These are phyloP conservation scores for Drosophila nigromelanica DNA, from an alignment of 1,140 invertebrate species.

Conservation along the genomic window DNA sequence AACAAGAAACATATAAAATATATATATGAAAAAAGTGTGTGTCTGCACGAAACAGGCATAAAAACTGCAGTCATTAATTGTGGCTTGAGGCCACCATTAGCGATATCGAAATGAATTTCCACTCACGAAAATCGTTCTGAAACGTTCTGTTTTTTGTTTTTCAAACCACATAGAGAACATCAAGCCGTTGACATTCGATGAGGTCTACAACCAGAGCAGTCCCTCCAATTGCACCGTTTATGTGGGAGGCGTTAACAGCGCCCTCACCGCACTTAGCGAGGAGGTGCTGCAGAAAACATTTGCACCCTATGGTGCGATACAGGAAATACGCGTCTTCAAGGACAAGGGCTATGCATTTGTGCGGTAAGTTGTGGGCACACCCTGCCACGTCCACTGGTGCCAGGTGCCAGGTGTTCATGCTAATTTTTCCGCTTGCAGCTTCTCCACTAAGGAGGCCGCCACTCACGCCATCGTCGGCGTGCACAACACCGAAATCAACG, in stretches of 20 bases:
- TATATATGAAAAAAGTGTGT: neutral
- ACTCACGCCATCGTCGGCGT: conserved; percentile 98
- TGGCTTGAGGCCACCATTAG: conserved; percentile 31
- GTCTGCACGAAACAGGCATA: conserved; percentile 17
- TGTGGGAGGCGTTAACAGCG: conserved; percentile 98
- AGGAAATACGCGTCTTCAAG: conserved; percentile 99
- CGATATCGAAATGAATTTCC: conserved; percentile 57
- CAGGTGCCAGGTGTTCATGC: neutral
- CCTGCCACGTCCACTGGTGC: neutral
- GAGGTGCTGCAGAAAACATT: conserved; percentile 99
- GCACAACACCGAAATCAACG: conserved; percentile 98
- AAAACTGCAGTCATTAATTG: conserved; percentile 68
- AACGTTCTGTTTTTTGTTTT: conserved; percentile 10
- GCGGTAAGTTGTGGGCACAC: conserved; percentile 87
- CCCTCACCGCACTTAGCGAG: conserved; percentile 95
- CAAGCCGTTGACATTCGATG: conserved; percentile 97
- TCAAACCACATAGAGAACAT: conserved; percentile 87
- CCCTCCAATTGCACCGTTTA: conserved; percentile 99
- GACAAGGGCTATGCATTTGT: conserved; percentile 99
- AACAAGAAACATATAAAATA: conserved; percentile 8
- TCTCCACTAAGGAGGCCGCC: conserved; percentile 98
- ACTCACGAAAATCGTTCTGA: conserved; percentile 18
- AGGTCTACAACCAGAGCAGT: conserved; percentile 99
- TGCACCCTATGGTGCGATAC: conserved; percentile 96
- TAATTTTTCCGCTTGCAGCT: conserved; percentile 86